These are phyloP conservation scores for Rotaria sp. DNA, from an alignment of 2,888 invertebrate genomes.

Conservation along the genomic window DNA sequence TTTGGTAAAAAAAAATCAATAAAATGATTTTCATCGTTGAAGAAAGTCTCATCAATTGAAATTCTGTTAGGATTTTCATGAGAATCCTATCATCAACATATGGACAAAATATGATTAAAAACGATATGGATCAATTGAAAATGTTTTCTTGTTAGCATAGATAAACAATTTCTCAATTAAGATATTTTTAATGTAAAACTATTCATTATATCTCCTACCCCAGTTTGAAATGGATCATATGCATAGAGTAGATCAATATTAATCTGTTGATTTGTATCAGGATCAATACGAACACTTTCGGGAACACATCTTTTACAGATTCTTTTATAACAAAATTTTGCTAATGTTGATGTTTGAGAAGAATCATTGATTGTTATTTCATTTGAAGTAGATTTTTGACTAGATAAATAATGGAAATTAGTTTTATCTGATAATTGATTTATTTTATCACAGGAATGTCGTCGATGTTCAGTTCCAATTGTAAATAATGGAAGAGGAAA, in stretches of 20 bases:
- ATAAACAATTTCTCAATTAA: no score
- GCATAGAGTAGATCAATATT: background rate
- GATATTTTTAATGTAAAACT: no score
- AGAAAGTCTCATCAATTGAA: no score
- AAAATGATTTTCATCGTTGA: no score
- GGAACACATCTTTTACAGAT: background rate
- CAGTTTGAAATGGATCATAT: background rate
- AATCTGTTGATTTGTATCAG: background rate
- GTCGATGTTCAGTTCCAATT: background rate
- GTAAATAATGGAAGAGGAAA: background rate
- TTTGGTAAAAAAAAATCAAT: no score
- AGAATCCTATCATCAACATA: no score
- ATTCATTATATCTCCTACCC: background rate
- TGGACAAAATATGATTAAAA: no score
- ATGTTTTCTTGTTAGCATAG: no score
- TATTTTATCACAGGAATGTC: background rate
- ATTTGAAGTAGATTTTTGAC: background rate
- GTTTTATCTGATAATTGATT: background rate
- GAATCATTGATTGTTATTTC: background rate
- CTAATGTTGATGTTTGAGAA: background rate
- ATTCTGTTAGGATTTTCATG: no score
- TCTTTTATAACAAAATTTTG: background rate
- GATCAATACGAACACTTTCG: background rate
- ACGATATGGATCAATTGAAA: no score
- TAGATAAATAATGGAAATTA: background rate